Base-by-base conservation (phyloP, 2,113 vertebrate species). In the Phrynosoma platyrhinos region DNA sequence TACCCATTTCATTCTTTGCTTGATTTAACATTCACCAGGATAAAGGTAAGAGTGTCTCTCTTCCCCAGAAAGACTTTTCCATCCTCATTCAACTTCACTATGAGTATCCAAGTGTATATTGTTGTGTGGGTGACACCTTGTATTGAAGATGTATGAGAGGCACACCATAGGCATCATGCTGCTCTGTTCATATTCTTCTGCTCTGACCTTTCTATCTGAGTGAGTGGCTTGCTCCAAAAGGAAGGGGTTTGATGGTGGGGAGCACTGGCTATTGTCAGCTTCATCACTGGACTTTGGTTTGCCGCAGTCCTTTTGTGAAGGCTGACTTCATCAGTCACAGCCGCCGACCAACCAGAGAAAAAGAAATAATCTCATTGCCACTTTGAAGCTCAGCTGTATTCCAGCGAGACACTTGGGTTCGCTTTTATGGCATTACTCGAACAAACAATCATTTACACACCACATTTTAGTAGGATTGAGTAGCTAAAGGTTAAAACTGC, bases 111-210 rank as follows among this genome's bases (percentile, higher is more conserved):
- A 21, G 21, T 40, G 66, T 23, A 3, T 23, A 62, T 72, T 87
- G n/a, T 74, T 89, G 25, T 80, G 87, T 40, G 75, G 42, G 21
- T 64, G 0, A 0, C 71, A 16, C 0, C 0, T 58, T 1, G 0
- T 75, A 6, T 84, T 69, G 16, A 75, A 77, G 71, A 77, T 66
- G 27, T 66, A 82, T 40, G 62, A 62, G 72, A 68, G 47, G 9
- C 42, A 69, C 30, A 53, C 30, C 23, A 14, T 66, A 8, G 40
- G 62, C 76, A 25, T 32, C 18, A 32, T n/a, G 27, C 20, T 18
- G 27, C 18, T 82, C 55, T 82, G 30, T 55, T 66, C 25, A 68
- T 64, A 64, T 14, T 76, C 72, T 68, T 64, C 52, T 74, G 66
- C 14, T 68, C 75, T 69, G 40, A 53, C 20, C 30, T 52, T 68